Base-by-base conservation (phyloP, 2,113 vertebrate species). In the Periophthalmus modestus region DNA sequence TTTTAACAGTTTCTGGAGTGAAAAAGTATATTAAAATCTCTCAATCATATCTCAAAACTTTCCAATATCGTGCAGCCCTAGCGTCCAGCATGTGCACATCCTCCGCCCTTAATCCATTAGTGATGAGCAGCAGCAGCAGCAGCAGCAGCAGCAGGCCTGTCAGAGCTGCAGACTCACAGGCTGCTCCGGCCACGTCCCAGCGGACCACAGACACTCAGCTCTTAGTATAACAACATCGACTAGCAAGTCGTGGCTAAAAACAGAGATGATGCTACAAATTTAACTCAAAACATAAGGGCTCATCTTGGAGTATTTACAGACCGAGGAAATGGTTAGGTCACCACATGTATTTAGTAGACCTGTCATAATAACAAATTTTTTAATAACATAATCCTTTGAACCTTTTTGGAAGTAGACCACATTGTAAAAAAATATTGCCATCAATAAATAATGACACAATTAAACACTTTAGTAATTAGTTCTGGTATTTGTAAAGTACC, bases 81-180 rank as follows among this genome's bases (percentile, higher is more conserved):
- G 74, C 67, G 55, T 89, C 66, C 72, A 57, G 71, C 76, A 71
- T 82, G 69, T 87, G 86, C 68, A 24, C 72, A 58, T 81, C 54
- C 79, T 88, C 85, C 84, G 39, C 77, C 81, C 74, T 73, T 90
- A 82, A 89, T 92, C 80, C 75, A 90, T 91, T 89, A 89, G 80
- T 91, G 87, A 90, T 90, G 90, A 88, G 58, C 77, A 34, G 81
- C 85, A 87, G 82, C 82, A 82, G 78, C 87, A 43, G 80, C n/a
- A 88, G 58, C 77, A 34, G 81, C 85, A 87, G 82, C 82, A 82
- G 78, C 87, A 43, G 23, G 69, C 76, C 73, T 72, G 77, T 48
- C 79, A 65, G 75, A 87, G 72, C 81, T 9, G 88, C 82, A 92
- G 91, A 89, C 89, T 71, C 46, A 72, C 43, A 80, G 89, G 82